Evolutionary conservation across 2,888 invertebrate species (phyloP), one percentile per base, ranked within the genome.

Genomic region (Mythimna lalbum): DNA sequence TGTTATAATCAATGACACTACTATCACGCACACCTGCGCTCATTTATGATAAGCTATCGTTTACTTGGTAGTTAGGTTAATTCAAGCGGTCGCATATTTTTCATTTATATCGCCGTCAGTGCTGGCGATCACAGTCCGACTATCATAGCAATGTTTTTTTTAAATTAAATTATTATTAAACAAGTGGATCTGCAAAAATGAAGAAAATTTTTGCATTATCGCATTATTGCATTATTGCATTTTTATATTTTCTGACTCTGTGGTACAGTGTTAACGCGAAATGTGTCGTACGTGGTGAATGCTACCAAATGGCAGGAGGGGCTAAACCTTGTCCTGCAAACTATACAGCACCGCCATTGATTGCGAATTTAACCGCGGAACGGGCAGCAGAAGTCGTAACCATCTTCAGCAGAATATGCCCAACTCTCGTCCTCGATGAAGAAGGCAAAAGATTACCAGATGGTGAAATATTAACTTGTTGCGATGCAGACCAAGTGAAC

Each of bases 331-430:
- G 96, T 66, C 76, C 84, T 0, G 90, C 88, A 39, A 65, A 90
- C 19, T 3, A 7, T 2, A 89, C 88, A 9, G 88, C 95, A 2
- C 65, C 77, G 19, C 87, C 84, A 1, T 47, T 95, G 33, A 80
- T 91, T 1, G 55, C 84, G 62, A 96, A 19, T 87, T 96, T 75
- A 60, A 86, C 76, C 71, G 80, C 91, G 63, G 82, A 88, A 5
- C 88, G 90, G 1, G 96, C 96, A 0, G 87, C 94, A 52, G 88
- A 91, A 49, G 88, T 90, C 4, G 56, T 90, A 1, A 69, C 83
- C 2, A 86, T 96, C 1, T 90, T 98, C 7, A 91, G 92, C 62
- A 86, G 89, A 0, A 95, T 97, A 82, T 98, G 98, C 87, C 97
- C 98, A 0, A 92, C 94, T 57, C 90, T 97, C 0, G 82, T 83